Conservation (phyloP, 2,888 invertebrate genomes). For the Dynastes hyllus region DNA sequence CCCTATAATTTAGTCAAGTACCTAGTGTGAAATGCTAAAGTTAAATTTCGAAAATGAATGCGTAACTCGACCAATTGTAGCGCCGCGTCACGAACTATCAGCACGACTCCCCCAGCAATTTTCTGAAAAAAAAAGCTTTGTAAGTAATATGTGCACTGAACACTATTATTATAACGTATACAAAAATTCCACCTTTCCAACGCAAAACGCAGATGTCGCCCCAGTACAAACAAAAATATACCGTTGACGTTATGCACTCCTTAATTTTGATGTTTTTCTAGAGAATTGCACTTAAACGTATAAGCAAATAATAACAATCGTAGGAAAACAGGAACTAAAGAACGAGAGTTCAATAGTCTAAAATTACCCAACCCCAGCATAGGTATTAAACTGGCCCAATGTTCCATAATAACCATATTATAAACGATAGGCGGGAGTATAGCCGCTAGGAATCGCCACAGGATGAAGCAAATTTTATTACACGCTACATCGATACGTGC, state of each 20-base stretch:
- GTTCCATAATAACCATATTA: constrained; percentile 58
- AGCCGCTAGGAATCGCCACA: constrained; percentile 51
- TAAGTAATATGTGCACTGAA: constrained; percentile 40
- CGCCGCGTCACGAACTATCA: constrained; percentile 39
- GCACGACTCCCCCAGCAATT: constrained; percentile 41
- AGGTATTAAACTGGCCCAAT: constrained; percentile 57
- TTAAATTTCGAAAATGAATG: constrained; percentile 40
- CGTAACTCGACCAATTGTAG: constrained; percentile 43
- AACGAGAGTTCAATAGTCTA: constrained; percentile 45
- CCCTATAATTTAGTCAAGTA: constrained; percentile 39
- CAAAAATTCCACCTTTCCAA: constrained; percentile 25
- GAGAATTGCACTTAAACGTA: constrained; percentile 22
- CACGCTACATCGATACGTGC: constrained; percentile 48
- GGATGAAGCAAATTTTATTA: constrained; percentile 45
- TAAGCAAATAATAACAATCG: constrained; percentile 40
- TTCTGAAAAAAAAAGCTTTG: constrained; percentile 26
- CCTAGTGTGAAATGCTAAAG: constrained; percentile 35
- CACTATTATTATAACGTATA: constrained; percentile 34
- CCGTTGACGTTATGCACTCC: constrained; percentile 1
- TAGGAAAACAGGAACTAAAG: constrained; percentile 24
- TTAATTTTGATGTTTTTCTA: constrained; percentile 23
- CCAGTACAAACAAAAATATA: constrained; percentile 15
- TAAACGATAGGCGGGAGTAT: constrained; percentile 57
- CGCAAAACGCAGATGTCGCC: constrained; percentile 38
- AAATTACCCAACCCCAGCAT: constrained; percentile 58